Base-by-base conservation (phyloP, 2,113 vertebrate species). In the Limanda limanda region DNA sequence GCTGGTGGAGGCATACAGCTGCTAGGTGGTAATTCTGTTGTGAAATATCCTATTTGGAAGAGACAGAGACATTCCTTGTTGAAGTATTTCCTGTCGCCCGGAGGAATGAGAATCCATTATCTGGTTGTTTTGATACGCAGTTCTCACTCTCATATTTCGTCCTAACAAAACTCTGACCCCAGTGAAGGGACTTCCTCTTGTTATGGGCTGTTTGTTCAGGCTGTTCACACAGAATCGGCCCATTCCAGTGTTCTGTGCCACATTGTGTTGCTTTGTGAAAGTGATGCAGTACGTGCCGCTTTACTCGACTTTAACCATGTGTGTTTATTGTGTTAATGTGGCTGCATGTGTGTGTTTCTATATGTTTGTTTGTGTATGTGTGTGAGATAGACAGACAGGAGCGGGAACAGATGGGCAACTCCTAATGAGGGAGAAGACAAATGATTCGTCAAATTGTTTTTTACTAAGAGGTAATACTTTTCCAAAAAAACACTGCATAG, bases 161-260 rank as follows among this genome's bases (percentile, higher is more conserved):
- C 70, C 83, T 68, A 78, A 71, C 84, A 82, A 76, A 75, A 68
- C 76, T 78, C 62, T 31, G 62, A 57, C 79, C 73, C 77, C 72
- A 4, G 31, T 82, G 78, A 77, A 63, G 68, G 74, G 51, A 83
- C 86, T 88, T 87, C 86, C 78, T 88, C 73, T 71, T 52, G 31
- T 48, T 70, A 57, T n/a, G 52, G 48, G 12, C 75, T 91, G 82
- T 89, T 91, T 89, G 77, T 88, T 89, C 81, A 83, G 81, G 81
- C 81, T 47, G 68, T 67, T 81, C 77, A 67, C 76, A 83, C 31
- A 11, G 68, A 75, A 77, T 66, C 78, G 35, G 45, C 62, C 59
- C 66, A 58, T 62, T 68, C 21, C 78, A 47, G 56, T 60, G 45
- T 68, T 81, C 68, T 55, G 2, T 14, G 27, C 20, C 57, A 64